Base-by-base conservation (phyloP, 2,113 vertebrate genomes). In the Lichenostomus cassidix region DNA sequence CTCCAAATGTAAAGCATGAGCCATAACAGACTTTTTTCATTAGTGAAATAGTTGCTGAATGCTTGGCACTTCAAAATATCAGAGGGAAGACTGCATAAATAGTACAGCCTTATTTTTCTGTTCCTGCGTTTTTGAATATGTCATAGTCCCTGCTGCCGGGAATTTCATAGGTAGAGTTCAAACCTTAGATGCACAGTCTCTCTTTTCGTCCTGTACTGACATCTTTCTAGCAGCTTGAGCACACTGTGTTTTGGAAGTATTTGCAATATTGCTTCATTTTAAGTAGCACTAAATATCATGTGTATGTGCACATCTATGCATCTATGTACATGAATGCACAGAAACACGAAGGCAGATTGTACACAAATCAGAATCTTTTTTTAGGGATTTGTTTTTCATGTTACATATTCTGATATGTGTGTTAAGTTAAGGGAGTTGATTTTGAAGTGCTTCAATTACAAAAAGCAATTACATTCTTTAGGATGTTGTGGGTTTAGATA, bases 191-290 rank as follows among this genome's bases (percentile, higher is more conserved):
- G 21, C 59, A 76, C 49, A 77, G 49, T 63, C 41, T 91, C 8
- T 44, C 52, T 79, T 90, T 93, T 49, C 15, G 47, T 52, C n/a
- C 41, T 58, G 9, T 67, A 15, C 31, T 52, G 28, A 49, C 25
- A 37, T 55, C 44, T 73, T 86, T 88, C 29, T 63, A 81, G 53
- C 49, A 92, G 46, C 87, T 88, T 77, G 17, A 67, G 13, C 77
- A 82, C 46, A 44, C 75, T 73, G 16, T 67, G 15, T 79, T 82
- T 94, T 59, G 67, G 74, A 91, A 77, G 11, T 53, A 50, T 89
- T 92, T 94, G 23, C 65, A 76, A 37, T 90, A 59, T 25, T 63
- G 33, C 55, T 86, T 94, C 50, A 53, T 87, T 94, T 91, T 83
- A 77, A 80, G 42, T 88, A 83, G 75, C 50, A 80, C 42, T 62